Evolutionary conservation across 2,888 invertebrate genomes (phyloP).

Genomic region (Agrotis segetum): DNA sequence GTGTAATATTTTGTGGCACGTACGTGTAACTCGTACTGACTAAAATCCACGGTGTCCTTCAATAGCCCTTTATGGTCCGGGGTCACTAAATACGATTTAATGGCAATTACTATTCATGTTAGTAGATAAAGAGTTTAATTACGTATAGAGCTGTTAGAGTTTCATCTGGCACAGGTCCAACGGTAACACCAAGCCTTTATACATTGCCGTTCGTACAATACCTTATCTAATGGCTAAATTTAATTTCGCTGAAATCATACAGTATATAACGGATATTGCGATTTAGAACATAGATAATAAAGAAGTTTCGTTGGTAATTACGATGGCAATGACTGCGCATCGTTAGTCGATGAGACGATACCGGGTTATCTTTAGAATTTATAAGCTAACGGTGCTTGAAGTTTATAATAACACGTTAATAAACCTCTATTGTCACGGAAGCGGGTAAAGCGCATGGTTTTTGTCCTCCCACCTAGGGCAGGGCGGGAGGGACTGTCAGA

Average conservation of each 20-base stretch:
- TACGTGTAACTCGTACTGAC: slow-evolving; percentile 10
- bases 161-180: slow-evolving; percentile 60
- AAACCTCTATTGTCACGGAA: slow-evolving; percentile 45
- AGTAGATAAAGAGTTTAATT: slow-evolving; percentile 38
- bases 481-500: no score
- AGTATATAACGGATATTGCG: slow-evolving; percentile 70
- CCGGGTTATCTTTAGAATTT: slow-evolving; percentile 67
- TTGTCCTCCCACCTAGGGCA: no score
- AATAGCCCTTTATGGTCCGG: no score
- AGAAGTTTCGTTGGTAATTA: slow-evolving; percentile 66
- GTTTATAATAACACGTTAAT: slow-evolving; percentile 49
- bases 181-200: slow-evolving; percentile 54
- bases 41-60: no score
- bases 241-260: slow-evolving; percentile 45
- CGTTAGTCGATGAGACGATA: slow-evolving; percentile 67
- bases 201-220: slow-evolving; percentile 48
- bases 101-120: slow-evolving; percentile 30
- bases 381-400: slow-evolving; percentile 71
- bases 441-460: slow-evolving; percentile 18
- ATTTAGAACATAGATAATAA: slow-evolving; percentile 74
- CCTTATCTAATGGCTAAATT: slow-evolving; percentile 49
- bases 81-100: no score
- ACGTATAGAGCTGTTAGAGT: slow-evolving; percentile 42
- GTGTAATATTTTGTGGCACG: slow-evolving; percentile 2
- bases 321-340: slow-evolving; percentile 66